These are phyloP conservation scores for Marmota monax DNA, from an alignment of 2,113 vertebrate species.

Conservation along the genomic window DNA sequence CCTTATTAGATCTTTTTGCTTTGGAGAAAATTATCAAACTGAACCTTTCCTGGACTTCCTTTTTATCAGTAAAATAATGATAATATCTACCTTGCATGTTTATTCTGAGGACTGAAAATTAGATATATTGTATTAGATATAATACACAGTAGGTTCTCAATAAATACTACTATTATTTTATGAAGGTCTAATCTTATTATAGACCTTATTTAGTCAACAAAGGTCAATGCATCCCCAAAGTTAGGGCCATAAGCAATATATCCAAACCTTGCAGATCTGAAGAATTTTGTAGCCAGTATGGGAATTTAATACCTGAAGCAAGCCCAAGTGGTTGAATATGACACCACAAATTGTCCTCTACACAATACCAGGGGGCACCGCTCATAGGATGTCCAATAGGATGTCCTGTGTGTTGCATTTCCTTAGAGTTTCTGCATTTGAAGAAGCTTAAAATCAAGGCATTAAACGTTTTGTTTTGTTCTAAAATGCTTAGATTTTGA, in stretches of 20 bases:
- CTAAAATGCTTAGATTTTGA: background rate
- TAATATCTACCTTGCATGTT: background rate
- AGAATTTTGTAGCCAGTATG: background rate
- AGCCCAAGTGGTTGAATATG: background rate
- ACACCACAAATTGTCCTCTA: background rate
- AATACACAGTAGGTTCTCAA: background rate
- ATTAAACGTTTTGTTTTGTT: background rate
- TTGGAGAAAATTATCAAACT: background rate
- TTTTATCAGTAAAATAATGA: background rate
- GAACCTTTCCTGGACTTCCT: background rate
- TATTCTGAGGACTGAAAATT: background rate
- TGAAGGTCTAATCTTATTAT: background rate
- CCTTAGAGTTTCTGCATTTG: background rate
- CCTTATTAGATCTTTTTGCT: background rate
- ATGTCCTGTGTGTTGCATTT: background rate
- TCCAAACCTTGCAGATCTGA: background rate
- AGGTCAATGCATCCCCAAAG: background rate
- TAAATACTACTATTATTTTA: background rate
- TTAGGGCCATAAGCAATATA: background rate
- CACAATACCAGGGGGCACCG: accelerated
- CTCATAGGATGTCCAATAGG: accelerated
- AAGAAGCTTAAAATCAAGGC: conserved; percentile 1
- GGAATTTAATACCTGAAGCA: background rate
- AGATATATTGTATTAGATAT: too few relatives aligned
- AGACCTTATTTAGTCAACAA: background rate